Base-by-base conservation (phyloP, 2,888 invertebrate genomes). In the Lasioglossum morio region DNA sequence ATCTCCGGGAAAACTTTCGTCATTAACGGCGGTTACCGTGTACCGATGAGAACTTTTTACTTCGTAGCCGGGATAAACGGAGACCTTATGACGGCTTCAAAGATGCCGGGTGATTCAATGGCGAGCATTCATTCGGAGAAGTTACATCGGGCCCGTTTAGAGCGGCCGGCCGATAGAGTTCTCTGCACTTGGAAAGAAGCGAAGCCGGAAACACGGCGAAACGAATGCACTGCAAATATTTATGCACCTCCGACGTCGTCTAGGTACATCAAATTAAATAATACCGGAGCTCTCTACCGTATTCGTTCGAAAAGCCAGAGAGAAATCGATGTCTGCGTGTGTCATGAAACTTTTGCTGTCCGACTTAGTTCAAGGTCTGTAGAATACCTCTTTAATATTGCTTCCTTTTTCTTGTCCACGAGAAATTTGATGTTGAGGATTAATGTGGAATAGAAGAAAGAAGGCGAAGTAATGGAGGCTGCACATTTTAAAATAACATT, bases 401-500 rank as follows among this genome's bases (percentile, higher is more conserved):
- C 43, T 12, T 43, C 12, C 0, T 12, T 12, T 43, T 27, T n/a
- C n/a, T n/a, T 5, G 14, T 14, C 60, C 27, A 12, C 1, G 14
- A 27, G 27, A n/a, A 57, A 27, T 27, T 3, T n/a, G 27, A n/a
- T n/a, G 7, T 23, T n/a, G 4, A 4, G 27, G 14, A 48, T 48
- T 48, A 23, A 23, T 53, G 23, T 2, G 48, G 23, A 23, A 53
- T 3, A 1, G 8, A 23, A 53, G 23, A 37, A 70, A 70, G 69
- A n/a, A n/a, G 23, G 30, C 7, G 30, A 30, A 19, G 2, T 8
- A 19, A 30, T 30, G 63, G 30, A 2, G 8, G 16, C 43, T 76
- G 23, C 48, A 57, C 77, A 79, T 79, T 70, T 69, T 40, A 46
- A 76, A 83, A 79, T 69, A 72, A 72, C 78, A 57, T 76, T 85